phyloP scores from a whole-genome alignment of 2,797 vertebrate genomes.

The Acrossocheilus fasciatus region DNA sequence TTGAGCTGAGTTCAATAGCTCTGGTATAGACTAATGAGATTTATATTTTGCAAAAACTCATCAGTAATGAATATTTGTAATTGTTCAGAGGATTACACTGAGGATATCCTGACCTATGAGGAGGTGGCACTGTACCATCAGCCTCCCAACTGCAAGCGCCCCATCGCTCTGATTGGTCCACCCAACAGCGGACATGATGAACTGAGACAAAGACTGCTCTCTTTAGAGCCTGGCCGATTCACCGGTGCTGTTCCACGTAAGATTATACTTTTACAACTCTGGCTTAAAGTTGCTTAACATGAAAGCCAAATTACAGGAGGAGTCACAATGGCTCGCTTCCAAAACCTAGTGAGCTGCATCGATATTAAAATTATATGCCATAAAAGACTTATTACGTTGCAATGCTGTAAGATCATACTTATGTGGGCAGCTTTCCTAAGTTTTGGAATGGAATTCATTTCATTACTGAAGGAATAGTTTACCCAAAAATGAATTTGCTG shows the following conservation, averaged over 20 bases:
- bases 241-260: conserved; percentile 92
- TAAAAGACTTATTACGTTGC: not conserved
- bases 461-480: not conserved
- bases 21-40: not conserved
- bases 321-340: not conserved
- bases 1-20: not conserved
- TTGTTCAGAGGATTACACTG: conserved; percentile 84
- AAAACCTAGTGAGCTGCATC: not conserved
- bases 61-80: not conserved
- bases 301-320: not conserved
- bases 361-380: not conserved
- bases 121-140: conserved; percentile 98
- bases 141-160: conserved; percentile 90
- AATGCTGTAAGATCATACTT: not conserved
- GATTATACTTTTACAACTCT: conserved; percentile 55
- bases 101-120: conserved; percentile 94
- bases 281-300: not conserved
- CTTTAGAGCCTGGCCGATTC: conserved; percentile 87
- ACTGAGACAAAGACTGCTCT: conserved; percentile 88
- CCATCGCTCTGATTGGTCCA: conserved; percentile 90
- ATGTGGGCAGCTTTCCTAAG: not conserved
- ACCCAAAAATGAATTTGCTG: not conserved
- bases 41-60: not conserved
- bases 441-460: not conserved
- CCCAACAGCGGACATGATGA: conserved; percentile 93